These are phyloP conservation scores for Sebastes glaucus DNA, from an alignment of 2,797 vertebrate genomes.

Conservation along the genomic window DNA sequence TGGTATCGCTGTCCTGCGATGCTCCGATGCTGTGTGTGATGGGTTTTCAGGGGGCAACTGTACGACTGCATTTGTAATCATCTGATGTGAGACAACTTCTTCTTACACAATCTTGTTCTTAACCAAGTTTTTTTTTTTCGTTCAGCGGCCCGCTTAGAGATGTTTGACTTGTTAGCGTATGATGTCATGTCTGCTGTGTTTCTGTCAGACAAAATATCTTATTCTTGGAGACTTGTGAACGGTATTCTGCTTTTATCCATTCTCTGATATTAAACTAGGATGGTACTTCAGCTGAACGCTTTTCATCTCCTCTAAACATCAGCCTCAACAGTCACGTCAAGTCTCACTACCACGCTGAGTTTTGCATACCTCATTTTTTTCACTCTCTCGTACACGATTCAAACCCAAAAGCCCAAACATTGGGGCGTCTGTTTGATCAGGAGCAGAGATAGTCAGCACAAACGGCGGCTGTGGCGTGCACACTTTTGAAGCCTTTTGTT, in stretches of 20 bases:
- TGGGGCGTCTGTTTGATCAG: conserved; percentile 31
- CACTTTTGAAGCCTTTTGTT: conserved; percentile 44
- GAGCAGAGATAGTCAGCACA: conserved; percentile 25
- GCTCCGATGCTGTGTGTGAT: conserved; percentile 21
- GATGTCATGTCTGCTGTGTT: neutral
- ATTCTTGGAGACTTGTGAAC: neutral
- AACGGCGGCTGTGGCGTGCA: neutral
- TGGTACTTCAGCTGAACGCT: neutral
- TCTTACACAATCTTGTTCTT: neutral
- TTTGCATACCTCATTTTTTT: neutral
- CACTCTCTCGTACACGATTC: neutral
- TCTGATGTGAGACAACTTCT: neutral
- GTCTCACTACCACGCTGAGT: neutral
- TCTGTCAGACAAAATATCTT: neutral
- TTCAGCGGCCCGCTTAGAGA: neutral
- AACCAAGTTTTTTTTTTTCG: neutral
- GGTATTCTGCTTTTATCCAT: conserved; percentile 4
- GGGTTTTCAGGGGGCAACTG: conserved; percentile 2
- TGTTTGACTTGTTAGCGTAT: neutral
- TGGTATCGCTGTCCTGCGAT: conserved; percentile 18
- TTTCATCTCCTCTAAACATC: conserved; percentile 24
- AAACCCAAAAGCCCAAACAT: conserved; percentile 1
- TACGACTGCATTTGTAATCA: conserved; percentile 13
- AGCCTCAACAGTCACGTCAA: neutral
- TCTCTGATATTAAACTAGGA: conserved; percentile 1